Percentiles rank a stretch among this genome's conserved stretches.
phyloP scores from a whole-genome alignment of 2,797 vertebrate genomes.

The Antennarius maculatus region DNA sequence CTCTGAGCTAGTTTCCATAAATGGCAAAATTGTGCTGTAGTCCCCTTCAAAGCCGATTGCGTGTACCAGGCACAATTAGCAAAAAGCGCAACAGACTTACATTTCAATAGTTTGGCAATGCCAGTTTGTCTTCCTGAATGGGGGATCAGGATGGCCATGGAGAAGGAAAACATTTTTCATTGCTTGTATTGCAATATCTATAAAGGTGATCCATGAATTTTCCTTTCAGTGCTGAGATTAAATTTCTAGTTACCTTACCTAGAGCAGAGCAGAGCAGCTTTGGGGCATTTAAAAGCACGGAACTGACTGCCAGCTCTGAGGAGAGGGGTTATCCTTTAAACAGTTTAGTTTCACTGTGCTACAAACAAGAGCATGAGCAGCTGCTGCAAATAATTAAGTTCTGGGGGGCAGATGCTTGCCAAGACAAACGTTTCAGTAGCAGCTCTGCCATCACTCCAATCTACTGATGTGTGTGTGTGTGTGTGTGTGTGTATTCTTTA shows the following conservation, averaged over 20 bases:
- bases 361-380: slow-evolving; percentile 78
- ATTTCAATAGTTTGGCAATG: slow-evolving; percentile 38
- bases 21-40: slow-evolving; percentile 39
- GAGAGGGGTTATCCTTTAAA: slow-evolving; percentile 67
- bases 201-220: slow-evolving; percentile 44
- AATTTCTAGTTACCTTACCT: slow-evolving; percentile 48
- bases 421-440: slow-evolving; percentile 83
- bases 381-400: slow-evolving; percentile 82
- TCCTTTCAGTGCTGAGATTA: slow-evolving; percentile 37
- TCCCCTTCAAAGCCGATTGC: slow-evolving; percentile 44
- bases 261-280: slow-evolving; percentile 42
- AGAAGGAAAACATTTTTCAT: slow-evolving; percentile 4
- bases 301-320: slow-evolving; percentile 49
- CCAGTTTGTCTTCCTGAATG: slow-evolving; percentile 18
- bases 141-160: slow-evolving; percentile 11
- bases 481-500: slow-evolving; percentile 12
- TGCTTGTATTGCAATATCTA: slow-evolving; percentile 9
- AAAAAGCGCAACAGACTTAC: slow-evolving; percentile 34
- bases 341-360: slow-evolving; percentile 69
- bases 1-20: slow-evolving; percentile 46
- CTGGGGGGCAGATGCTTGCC: slow-evolving; percentile 64
- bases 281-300: slow-evolving; percentile 26
- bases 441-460: slow-evolving; percentile 64
- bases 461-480: slow-evolving; percentile 18
- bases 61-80: slow-evolving; percentile 43